Evolutionary conservation across 2,113 vertebrate species (phyloP).

Genomic region (Xiphias gladius): DNA sequence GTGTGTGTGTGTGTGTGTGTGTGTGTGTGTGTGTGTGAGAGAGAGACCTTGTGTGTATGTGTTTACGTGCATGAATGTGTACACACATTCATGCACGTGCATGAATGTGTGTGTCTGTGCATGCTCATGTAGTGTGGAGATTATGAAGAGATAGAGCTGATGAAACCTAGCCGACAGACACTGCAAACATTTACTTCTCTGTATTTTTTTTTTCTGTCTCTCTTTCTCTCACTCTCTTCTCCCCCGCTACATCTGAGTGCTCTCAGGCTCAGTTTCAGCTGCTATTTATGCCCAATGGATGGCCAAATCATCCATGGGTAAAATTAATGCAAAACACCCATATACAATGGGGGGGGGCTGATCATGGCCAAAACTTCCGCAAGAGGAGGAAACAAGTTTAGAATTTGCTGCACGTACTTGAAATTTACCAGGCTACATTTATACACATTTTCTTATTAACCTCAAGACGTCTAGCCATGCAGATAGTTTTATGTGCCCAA

Average conservation of each 20-base stretch:
- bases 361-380: conserved; percentile 1
- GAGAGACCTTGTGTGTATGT: conserved; percentile 27
- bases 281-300: conserved; percentile 47
- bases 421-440: background rate
- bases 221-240: background rate
- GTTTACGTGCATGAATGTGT: conserved; percentile 27
- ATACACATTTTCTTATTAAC: no score
- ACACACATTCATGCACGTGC: no score
- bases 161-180: conserved; percentile 69
- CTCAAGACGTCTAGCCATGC: no score
- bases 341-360: conserved; percentile 18
- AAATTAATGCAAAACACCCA: conserved; percentile 60
- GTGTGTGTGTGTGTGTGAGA: conserved; percentile 43
- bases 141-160: conserved; percentile 64
- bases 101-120: no score
- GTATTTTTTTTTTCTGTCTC: conserved; percentile 14
- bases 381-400: background rate
- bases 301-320: conserved; percentile 54
- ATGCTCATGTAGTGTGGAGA: conserved; percentile 41
- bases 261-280: conserved; percentile 50
- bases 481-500: no score
- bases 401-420: background rate
- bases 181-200: conserved; percentile 63
- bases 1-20: conserved; percentile 51
- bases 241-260: conserved; percentile 37